Base-by-base conservation (phyloP, 2,888 invertebrate species). In the Ceraclea dissimilis region DNA sequence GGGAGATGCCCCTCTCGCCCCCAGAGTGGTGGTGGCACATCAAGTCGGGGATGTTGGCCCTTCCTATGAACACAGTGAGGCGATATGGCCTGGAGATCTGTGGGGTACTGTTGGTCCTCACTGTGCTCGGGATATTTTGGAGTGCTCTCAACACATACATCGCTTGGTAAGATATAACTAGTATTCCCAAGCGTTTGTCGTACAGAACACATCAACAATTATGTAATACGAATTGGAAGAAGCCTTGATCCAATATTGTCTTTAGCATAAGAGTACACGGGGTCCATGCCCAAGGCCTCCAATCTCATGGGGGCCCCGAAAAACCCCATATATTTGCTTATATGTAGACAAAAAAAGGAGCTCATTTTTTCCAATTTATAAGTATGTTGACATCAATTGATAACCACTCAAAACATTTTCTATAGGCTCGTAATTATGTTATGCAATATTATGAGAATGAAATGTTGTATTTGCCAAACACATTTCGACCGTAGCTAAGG, bases 21-120 rank as follows among this genome's bases (percentile, higher is more conserved):
- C 88, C 89, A 0, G 90, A 90, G 70, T 89, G 90, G 89, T 90
- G 88, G 88, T 90, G 89, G 89, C 88, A 89, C 66, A 89, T 89
- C 2, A 79, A 86, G 65, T 85, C 86, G 10, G 89, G 88, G 39
- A 82, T 86, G 72, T 67, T 89, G 56, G 84, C 89, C 10, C 75
- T 88, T 67, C 89, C 89, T n/a, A 85, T 89, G 87, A 88, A 84
- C 62, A 81, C 86, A 5, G 83, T 88, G 50, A 79, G 87, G 33
- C 82, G 86, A 51, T 89, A 88, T 67, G 84, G 86, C 33, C 82
- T 85, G 4, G 90, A 90, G 72, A 87, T 84, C 8, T 80, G 81
- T 1, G 84, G 85, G 0, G 75, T 91, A 1, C 79, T 85, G 33
- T 69, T 86, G 19, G 82, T 91, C 2, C 75, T 90, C 20, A 75